Evolutionary conservation across 1,140 invertebrate genomes (phyloP).

Genomic region (Lethrus apterus): DNA sequence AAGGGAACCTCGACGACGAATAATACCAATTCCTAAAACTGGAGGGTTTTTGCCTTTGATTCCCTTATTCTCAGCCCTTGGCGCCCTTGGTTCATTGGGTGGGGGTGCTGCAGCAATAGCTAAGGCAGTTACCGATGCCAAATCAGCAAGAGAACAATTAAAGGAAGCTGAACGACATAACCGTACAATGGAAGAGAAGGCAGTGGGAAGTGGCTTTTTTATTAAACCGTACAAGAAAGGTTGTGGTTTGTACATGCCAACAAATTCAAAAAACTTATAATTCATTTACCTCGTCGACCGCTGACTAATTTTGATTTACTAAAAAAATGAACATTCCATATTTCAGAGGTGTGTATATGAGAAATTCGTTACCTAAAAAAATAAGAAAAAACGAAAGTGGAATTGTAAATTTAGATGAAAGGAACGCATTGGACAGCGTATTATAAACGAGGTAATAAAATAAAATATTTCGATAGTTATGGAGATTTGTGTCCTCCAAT

Average conservation of each 20-base stretch:
- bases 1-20: too few relatives aligned
- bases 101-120: conserved; percentile 34
- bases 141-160: conserved; percentile 25
- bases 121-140: conserved; percentile 32
- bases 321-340: conserved; percentile 9
- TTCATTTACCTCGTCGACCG: too few relatives aligned
- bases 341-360: conserved; percentile 13
- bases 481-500: conserved; percentile 28
- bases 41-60: conserved; percentile 36
- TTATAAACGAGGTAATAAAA: conserved; percentile 24
- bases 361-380: not conserved
- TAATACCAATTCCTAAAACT: conserved; percentile 36
- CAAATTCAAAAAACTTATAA: too few relatives aligned
- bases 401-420: conserved; percentile 33
- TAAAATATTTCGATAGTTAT: conserved; percentile 34
- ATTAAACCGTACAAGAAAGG: conserved; percentile 30
- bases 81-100: conserved; percentile 31
- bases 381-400: conserved; percentile 17
- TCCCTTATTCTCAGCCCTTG: conserved; percentile 38
- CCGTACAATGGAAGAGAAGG: conserved; percentile 33
- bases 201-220: conserved; percentile 34
- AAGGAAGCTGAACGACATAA: conserved; percentile 35
- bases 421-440: conserved; percentile 37
- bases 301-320: conserved; percentile 9
- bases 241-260: conserved; percentile 30